Conservation (phyloP, 1,140 invertebrate species). For the Drosophila bocqueti region DNA sequence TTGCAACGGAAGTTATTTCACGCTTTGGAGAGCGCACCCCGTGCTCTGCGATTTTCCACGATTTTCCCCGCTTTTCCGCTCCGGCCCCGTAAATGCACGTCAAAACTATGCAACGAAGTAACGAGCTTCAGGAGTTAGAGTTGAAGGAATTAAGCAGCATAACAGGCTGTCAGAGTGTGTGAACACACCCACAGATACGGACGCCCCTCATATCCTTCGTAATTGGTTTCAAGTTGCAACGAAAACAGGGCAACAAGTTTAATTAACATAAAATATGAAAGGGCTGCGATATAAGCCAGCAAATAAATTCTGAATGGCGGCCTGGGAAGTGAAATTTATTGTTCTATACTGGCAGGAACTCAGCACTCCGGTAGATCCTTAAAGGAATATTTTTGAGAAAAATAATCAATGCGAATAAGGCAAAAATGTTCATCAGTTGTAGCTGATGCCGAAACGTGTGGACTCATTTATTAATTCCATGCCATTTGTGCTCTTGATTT, state of each 20-base stretch:
- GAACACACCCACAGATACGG: background rate
- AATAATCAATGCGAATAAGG: constrained; percentile 32
- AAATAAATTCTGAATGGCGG: constrained; percentile 61
- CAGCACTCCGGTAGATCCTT: background rate
- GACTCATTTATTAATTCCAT: constrained; percentile 82
- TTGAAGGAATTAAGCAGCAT: constrained; percentile 72
- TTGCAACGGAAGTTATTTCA: constrained; percentile 83
- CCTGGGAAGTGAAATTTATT: constrained; percentile 45
- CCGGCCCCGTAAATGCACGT: constrained; percentile 32
- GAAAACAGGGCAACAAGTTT: constrained; percentile 70
- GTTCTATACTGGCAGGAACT: constrained; percentile 40
- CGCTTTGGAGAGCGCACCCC: constrained; percentile 57
- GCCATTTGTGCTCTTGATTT: constrained; percentile 80
- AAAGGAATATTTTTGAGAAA: constrained; percentile 23
- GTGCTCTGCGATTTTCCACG: constrained; percentile 26
- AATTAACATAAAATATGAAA: constrained; percentile 83
- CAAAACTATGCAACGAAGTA: constrained; percentile 81
- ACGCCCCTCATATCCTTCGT: constrained; percentile 32
- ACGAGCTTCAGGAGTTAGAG: constrained; percentile 41
- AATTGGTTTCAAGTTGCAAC: constrained; percentile 80
- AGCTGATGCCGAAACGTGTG: constrained; percentile 23
- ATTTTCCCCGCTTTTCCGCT: constrained; percentile 5
- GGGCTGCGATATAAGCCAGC: constrained; percentile 25
- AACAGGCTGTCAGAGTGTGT: constrained; percentile 64
- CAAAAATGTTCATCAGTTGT: constrained; percentile 31